Percentiles rank a stretch among this genome's conserved stretches.
These are phyloP conservation scores for Nomada fabriciana DNA, from an alignment of 2,888 invertebrate genomes.

Conservation along the genomic window DNA sequence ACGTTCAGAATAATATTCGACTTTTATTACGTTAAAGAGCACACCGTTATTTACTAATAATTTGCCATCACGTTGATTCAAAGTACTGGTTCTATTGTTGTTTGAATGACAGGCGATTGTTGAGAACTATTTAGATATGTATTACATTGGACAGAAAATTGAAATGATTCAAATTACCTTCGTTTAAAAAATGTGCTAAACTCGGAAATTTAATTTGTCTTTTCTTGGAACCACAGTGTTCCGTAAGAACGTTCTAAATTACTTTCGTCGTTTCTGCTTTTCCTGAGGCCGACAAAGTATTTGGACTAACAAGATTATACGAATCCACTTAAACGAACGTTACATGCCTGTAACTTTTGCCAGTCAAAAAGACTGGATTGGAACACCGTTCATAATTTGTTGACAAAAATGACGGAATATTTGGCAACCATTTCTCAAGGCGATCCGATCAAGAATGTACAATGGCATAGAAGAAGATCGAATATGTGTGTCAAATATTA, in stretches of 20 bases:
- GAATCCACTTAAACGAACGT: conserved; percentile 2
- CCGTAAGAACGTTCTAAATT: not conserved
- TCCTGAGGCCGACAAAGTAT: not conserved
- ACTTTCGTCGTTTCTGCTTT: conserved; percentile 25
- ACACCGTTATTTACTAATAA: not conserved
- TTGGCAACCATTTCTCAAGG: not conserved
- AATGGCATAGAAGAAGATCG: too few relatives aligned
- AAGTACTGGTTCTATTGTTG: not conserved
- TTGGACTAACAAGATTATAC: conserved; percentile 3
- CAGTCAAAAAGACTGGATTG: not conserved
- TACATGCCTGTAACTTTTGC: not conserved
- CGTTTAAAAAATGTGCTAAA: not conserved
- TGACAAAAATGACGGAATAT: not conserved
- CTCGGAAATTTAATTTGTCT: not conserved
- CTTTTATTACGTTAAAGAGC: not conserved
- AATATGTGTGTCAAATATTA: not conserved
- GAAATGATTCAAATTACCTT: not conserved
- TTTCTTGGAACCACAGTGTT: not conserved
- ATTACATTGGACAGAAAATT: not conserved
- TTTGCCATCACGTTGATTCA: not conserved
- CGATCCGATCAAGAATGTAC: not conserved
- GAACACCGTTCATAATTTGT: not conserved
- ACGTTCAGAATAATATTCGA: not conserved
- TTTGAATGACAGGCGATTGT: not conserved
- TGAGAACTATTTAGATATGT: not conserved